These are phyloP conservation scores for Junco hyemalis DNA, from an alignment of 2,113 vertebrate species.

Conservation along the genomic window DNA sequence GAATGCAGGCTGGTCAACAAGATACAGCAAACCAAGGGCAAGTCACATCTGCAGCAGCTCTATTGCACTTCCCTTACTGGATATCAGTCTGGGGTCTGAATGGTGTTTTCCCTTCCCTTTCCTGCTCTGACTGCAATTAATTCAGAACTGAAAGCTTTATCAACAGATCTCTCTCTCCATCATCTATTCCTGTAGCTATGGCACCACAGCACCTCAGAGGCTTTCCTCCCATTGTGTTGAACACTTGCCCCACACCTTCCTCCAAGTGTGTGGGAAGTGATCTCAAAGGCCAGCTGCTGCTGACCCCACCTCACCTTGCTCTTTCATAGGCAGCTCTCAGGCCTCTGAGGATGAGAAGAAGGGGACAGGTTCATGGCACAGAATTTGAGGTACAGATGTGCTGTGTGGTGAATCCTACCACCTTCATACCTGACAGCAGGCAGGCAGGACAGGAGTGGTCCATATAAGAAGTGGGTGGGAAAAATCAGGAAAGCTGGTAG, in stretches of 20 bases:
- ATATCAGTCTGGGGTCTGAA: background rate
- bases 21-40: rapidly evolving
- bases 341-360: background rate
- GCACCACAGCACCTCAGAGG: rapidly evolving
- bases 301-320: background rate
- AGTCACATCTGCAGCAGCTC: background rate
- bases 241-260: background rate
- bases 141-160: background rate
- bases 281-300: background rate
- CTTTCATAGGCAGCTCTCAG: background rate
- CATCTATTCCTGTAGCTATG: background rate
- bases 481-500: background rate
- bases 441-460: background rate
- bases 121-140: background rate
- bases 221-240: background rate
- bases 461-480: background rate
- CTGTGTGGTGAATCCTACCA: background rate
- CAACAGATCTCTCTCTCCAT: background rate
- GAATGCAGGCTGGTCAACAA: background rate
- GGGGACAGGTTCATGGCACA: background rate
- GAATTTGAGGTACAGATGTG: background rate
- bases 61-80: background rate
- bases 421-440: background rate
- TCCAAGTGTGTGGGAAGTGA: rapidly evolving
- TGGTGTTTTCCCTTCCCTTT: background rate